Evolutionary conservation across 2,888 invertebrate species (phyloP), one percentile per base, ranked within the genome.

Genomic region (Conistra vaccinii): DNA sequence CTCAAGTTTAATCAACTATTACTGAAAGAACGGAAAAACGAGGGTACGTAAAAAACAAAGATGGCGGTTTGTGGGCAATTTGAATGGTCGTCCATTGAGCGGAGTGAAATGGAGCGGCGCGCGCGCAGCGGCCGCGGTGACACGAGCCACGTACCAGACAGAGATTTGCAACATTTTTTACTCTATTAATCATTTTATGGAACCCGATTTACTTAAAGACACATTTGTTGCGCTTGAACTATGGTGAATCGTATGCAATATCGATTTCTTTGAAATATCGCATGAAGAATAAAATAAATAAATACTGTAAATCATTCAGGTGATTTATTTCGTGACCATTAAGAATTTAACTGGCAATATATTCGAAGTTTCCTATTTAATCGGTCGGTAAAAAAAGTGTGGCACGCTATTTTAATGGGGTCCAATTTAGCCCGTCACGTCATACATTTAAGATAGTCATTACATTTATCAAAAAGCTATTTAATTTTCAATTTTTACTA

Each of bases 1-100:
- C 94, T 88, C 86, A 80, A 85, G 90, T 91, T 90, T 89, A 92
- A 90, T 92, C 90, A 90, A 87, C 89, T 88, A 92, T 93, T 90
- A 92, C 91, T 90, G 91, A 91, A 91, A 89, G 89, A 90, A 90
- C 88, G 89, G 91, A 92, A 92, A 92, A 91, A 90, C 89, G 86
- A 89, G 77, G 86, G 86, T 88, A 84, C 73, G 84, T 86, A 92
- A 93, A 94, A 94, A 94, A 91, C 87, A 90, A 85, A 92, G 91
- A 92, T 92, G 90, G 91, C 88, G 88, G 89, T 89, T 88, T 89
- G 90, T 81, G 90, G 90, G 89, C 90, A 91, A 94, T 95, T 94
- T 94, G 91, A 92, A 93, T 93, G 91, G 89, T 90, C 85, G 87
- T 90, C 89, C 92, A 95, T 93, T 94, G 92, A 94, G 89, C 84